Evolutionary conservation across 2,113 vertebrate species (phyloP), one percentile per base, ranked within the genome.

Genomic region (Caracal caracal): DNA sequence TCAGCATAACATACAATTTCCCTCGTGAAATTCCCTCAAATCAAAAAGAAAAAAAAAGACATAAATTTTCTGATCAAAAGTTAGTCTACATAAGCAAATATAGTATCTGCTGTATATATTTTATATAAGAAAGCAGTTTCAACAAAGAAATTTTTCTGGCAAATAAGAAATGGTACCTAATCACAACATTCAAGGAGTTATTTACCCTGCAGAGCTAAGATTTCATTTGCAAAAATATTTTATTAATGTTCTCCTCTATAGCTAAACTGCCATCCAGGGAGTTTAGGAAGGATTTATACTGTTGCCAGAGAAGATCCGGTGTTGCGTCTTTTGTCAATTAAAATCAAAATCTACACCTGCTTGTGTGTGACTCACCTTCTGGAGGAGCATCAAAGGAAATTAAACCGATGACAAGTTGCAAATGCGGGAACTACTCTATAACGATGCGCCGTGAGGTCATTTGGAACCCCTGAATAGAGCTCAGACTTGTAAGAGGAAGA

Each of bases 321-420:
- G 26, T 53, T 92, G 26, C 43, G 37, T 59, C 28, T 88, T 86
- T 26, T 17, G 5, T 75, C 79, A 26, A n/a, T 68, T 95, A 56
- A 97, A 51, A 51, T 6, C 10, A 16, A 71, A 84, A 35, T 5
- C 53, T 43, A 10, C 11, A 10, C 5, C 53, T 88, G 49, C 26
- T 59, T 22, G 73, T 59, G 11, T 24, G 1, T 93, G 75, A 53
- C 19, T 56, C 82, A 95, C 26, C 12, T 30, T 49, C 56, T 78
- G 63, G 83, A 85, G n/a, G 49, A 13, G 2, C 53, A 87, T 82
- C 88, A 90, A 93, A 97, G 75, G 73, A 43, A 53, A 47, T 79
- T 17, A 92, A 94, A n/a, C 3, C 65, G 75, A 86, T 51, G 6
- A 68, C 30, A 70, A 37, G 20, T 88, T 80, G 90, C 51, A 70